phyloP scores from a whole-genome alignment of 2,797 vertebrate genomes.

The Knipowitschia caucasica region DNA sequence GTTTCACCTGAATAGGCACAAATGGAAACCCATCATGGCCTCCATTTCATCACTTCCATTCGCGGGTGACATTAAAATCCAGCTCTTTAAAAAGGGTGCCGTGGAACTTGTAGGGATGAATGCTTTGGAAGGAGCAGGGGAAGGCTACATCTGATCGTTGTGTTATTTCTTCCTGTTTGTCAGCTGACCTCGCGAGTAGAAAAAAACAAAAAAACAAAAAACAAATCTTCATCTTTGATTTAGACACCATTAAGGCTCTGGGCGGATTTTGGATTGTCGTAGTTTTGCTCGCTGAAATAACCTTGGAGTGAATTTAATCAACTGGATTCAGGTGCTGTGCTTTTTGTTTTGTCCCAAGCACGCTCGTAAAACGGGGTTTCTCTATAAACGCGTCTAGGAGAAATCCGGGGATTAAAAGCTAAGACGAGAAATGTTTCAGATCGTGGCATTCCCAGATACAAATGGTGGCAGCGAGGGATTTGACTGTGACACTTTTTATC shows the following conservation, averaged over 20 bases:
- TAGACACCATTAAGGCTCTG: constrained; percentile 43
- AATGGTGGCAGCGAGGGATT: neutral
- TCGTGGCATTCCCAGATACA: neutral
- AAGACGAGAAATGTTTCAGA: neutral
- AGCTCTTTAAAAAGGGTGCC: constrained; percentile 48
- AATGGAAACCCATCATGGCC: constrained; percentile 75
- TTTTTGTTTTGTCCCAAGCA: constrained; percentile 50
- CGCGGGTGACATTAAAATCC: constrained; percentile 57
- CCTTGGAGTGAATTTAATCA: constrained; percentile 49
- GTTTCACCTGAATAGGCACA: constrained; percentile 74
- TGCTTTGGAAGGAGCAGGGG: constrained; percentile 48
- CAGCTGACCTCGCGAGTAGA: constrained; percentile 42
- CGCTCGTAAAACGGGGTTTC: constrained; percentile 22
- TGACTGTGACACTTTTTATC: neutral
- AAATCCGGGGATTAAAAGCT: neutral
- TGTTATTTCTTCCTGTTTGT: constrained; percentile 61
- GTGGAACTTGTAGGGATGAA: constrained; percentile 50
- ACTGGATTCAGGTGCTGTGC: constrained; percentile 30
- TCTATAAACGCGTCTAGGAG: neutral
- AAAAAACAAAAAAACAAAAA: constrained; percentile 18
- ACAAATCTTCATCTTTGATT: constrained; percentile 33
- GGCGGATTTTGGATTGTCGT: constrained; percentile 28
- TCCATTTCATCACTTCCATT: constrained; percentile 74
- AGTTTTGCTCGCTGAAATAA: constrained; percentile 55
- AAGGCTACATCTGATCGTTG: constrained; percentile 51